These are phyloP conservation scores for Teinopalpus imperialis DNA, from an alignment of 2,888 invertebrate genomes.

Conservation along the genomic window DNA sequence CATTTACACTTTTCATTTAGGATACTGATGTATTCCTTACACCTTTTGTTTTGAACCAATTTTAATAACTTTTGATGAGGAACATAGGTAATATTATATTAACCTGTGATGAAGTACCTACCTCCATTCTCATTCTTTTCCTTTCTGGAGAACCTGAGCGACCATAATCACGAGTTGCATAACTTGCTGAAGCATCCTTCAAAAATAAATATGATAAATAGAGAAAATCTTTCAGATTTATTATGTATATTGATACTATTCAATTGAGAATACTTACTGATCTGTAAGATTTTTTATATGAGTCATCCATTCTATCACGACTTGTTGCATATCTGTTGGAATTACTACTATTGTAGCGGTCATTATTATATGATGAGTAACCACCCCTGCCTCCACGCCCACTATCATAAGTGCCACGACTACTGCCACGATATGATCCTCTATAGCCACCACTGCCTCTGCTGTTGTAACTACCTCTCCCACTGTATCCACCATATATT, in stretches of 20 bases:
- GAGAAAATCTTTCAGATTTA: no score
- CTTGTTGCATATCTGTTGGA: slow-evolving; percentile 60
- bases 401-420: slow-evolving; percentile 63
- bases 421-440: slow-evolving; percentile 66
- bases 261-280: slow-evolving; percentile 70
- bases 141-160: slow-evolving; percentile 84
- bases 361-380: slow-evolving; percentile 65
- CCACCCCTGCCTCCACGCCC: slow-evolving; percentile 68
- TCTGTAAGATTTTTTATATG: slow-evolving; percentile 75
- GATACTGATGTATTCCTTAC: not conserved
- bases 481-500: slow-evolving; percentile 60
- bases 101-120: slow-evolving; percentile 49
- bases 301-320: slow-evolving; percentile 70
- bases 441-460: slow-evolving; percentile 61
- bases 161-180: slow-evolving; percentile 78
- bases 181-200: slow-evolving; percentile 73
- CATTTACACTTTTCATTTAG: slow-evolving; percentile 7
- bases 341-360: slow-evolving; percentile 63
- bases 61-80: not conserved
- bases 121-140: slow-evolving; percentile 84
- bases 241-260: no score
- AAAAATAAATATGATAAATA: slow-evolving; percentile 31
- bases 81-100: no score
- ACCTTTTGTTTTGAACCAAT: no score
- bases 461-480: slow-evolving; percentile 57